Base-by-base conservation (phyloP, 2,888 invertebrate species). In the Drosophila putrida region DNA sequence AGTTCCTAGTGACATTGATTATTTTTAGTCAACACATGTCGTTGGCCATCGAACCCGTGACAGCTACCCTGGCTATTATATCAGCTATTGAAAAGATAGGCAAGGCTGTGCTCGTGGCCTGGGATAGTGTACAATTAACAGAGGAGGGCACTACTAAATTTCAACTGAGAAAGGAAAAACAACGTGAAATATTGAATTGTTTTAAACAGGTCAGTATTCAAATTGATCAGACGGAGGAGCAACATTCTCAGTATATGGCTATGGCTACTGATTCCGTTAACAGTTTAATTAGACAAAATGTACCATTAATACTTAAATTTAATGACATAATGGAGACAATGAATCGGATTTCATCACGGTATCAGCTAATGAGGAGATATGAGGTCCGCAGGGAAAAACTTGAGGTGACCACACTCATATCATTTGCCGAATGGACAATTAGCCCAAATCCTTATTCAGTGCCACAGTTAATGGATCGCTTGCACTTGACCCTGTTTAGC, bases 401-500 rank as follows among this genome's bases (percentile, higher is more conserved):
- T 75, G 96, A 96, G 90, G 90, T 93, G 72, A 93, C 93, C 66
- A 97, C 97, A 6, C 88, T 96, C 74, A 93, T 95, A 86, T 94
- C 95, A 85, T 96, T 96, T 88, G 96, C 96, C 0, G 93, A 93
- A 75, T 94, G 94, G 92, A 95, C 95, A 43, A 95, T 96, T 2
- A 95, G 96, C 0, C 95, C 95, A 79, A 94, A 94, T 80, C 92
- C 94, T 0, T 93, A 94, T 46, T 95, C 96, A 3, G 93, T 96
- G 59, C 94, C 94, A 33, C 94, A 94, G 68, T 88, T 96, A 27
- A 91, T 96, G 80, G 95, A 95, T 87, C 93, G 94, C 8, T 93
- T 96, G 38, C 95, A 96, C 90, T 92, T 94, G 5, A 93, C 95
- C 20, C 92, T 96, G 4, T 67, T 90, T 33, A 87, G 84, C 9